Evolutionary conservation across 2,797 vertebrate species (phyloP).

Genomic region (Brachyalestes nurse): DNA sequence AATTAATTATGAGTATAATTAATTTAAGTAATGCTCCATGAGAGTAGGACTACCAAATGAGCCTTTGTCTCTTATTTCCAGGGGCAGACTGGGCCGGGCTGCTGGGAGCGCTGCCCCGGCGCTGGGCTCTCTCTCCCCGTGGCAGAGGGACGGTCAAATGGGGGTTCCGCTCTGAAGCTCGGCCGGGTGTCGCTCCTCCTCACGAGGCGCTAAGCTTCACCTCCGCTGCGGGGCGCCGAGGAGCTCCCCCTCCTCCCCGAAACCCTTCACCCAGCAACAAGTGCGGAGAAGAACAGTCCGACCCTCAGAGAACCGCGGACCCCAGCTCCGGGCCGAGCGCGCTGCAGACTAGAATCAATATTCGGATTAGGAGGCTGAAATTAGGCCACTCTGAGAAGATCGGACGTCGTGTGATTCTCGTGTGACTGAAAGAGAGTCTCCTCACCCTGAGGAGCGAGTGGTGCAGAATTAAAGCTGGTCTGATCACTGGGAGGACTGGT

Average conservation of each 20-base stretch:
- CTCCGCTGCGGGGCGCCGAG: slow-evolving; percentile 86
- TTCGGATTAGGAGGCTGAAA: not conserved
- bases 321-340: not conserved
- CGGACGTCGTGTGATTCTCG: not conserved
- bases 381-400: not conserved
- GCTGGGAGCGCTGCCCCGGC: too few species aligned
- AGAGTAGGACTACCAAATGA: too few species aligned
- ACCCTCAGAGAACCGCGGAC: not conserved
- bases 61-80: too few species aligned
- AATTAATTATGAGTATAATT: too few species aligned
- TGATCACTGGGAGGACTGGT: too few species aligned
- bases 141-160: too few species aligned
- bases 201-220: slow-evolving; percentile 45
- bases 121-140: too few species aligned
- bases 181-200: not conserved
- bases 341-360: not conserved
- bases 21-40: too few species aligned
- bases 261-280: slow-evolving; percentile 16
- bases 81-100: too few species aligned
- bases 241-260: slow-evolving; percentile 63
- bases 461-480: not conserved
- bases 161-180: not conserved
- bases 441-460: not conserved
- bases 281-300: not conserved
- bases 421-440: not conserved